These are phyloP conservation scores for Hofmannophila pseudospretella DNA, from an alignment of 2,888 invertebrate species.

Conservation along the genomic window DNA sequence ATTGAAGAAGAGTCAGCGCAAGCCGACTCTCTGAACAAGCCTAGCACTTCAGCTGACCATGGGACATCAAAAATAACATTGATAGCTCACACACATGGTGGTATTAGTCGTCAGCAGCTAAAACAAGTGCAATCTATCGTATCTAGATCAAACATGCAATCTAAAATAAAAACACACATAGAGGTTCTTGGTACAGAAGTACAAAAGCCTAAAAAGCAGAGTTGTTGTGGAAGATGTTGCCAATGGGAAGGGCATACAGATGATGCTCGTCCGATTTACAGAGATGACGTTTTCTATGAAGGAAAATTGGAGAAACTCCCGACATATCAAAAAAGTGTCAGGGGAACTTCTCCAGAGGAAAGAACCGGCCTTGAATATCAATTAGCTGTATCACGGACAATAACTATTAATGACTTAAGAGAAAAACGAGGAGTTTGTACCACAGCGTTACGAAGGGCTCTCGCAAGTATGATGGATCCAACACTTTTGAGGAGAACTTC, in stretches of 20 bases:
- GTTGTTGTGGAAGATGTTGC: constrained; percentile 45
- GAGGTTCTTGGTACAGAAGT: too few species aligned
- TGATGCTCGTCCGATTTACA: constrained; percentile 66
- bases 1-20: not conserved
- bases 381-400: constrained; percentile 13
- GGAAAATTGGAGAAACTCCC: constrained; percentile 53
- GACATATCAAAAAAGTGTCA: constrained; percentile 54
- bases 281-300: constrained; percentile 66
- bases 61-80: constrained; percentile 45
- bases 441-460: constrained; percentile 12
- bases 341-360: constrained; percentile 31
- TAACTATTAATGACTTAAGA: constrained; percentile 7
- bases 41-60: constrained; percentile 26
- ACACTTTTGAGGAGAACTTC: constrained; percentile 8
- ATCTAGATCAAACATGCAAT: constrained; percentile 38
- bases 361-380: constrained; percentile 56
- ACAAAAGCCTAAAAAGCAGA: too few species aligned
- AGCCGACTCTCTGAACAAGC: not conserved
- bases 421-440: constrained; percentile 8
- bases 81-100: constrained; percentile 43
- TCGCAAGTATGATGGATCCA: constrained; percentile 15
- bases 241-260: constrained; percentile 57
- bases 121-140: constrained; percentile 57
- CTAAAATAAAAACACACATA: constrained; percentile 28
- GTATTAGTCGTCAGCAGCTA: constrained; percentile 48